A percentile compares a stretch with the other conserved stretches of the same genome.
Evolutionary conservation across 2,888 invertebrate genomes (phyloP).

Genomic region (Pristionchus mayeri): DNA sequence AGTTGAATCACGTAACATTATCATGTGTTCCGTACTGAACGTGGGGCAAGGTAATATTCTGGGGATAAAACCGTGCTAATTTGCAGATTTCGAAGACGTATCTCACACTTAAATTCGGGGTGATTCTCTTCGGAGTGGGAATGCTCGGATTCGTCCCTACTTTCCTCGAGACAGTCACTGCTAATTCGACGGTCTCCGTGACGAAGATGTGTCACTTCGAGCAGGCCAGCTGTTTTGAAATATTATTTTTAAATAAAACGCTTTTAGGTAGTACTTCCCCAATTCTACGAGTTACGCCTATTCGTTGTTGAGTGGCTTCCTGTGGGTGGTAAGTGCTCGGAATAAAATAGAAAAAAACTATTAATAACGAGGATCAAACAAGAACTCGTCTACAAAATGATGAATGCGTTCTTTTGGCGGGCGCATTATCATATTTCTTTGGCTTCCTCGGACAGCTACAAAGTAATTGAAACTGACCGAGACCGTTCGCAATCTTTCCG

Average conservation of each 20-base stretch:
- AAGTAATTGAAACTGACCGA: no score
- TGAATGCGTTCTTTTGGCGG: background rate
- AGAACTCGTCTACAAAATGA: background rate
- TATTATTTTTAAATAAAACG: no score
- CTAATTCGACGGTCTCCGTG: slow-evolving; percentile 55
- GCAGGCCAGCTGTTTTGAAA: slow-evolving; percentile 52
- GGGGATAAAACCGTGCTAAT: no score
- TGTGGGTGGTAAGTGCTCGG: slow-evolving; percentile 54
- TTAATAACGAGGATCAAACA: no score
- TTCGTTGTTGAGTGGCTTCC: slow-evolving; percentile 56
- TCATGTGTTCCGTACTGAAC: no score
- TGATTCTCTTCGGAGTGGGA: slow-evolving; percentile 36
- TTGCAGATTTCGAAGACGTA: slow-evolving; percentile 48
- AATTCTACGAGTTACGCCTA: background rate
- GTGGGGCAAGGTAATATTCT: no score
- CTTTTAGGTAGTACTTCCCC: slow-evolving; percentile 42
- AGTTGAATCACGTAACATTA: no score
- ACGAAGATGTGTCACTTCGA: slow-evolving; percentile 59
- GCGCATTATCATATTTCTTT: no score
- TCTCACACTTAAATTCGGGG: slow-evolving; percentile 40
- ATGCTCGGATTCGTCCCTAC: slow-evolving; percentile 48
- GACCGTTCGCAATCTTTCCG: no score
- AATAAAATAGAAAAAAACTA: no score
- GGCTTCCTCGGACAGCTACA: no score
- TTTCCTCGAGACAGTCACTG: slow-evolving; percentile 49